Conservation (phyloP, 2,113 vertebrate genomes). For the Gnathonemus echidnorhynchus region DNA sequence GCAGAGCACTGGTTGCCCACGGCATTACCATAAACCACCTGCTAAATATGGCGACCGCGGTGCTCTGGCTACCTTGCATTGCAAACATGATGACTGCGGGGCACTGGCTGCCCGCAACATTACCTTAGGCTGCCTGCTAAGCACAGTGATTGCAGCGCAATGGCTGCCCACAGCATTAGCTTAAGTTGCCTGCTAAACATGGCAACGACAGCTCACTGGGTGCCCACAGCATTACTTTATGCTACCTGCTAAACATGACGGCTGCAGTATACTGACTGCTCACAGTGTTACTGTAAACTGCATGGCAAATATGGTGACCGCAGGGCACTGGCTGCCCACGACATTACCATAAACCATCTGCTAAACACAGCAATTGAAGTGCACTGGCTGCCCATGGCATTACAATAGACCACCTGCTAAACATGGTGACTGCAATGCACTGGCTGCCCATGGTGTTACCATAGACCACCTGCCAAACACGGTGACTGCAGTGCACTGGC, state of each 20-base stretch:
- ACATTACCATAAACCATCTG: neutral
- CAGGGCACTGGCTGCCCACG: neutral
- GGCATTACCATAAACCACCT: too few species aligned
- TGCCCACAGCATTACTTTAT: neutral
- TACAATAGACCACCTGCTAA: too few species aligned
- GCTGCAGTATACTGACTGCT: neutral
- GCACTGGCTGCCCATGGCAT: neutral
- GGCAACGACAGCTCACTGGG: neutral
- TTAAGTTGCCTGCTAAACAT: neutral
- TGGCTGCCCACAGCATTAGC: neutral
- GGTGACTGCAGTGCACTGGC: neutral
- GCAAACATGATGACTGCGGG: too few species aligned
- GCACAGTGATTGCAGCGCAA: neutral
- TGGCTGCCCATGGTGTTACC: neutral
- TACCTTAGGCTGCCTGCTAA: too few species aligned
- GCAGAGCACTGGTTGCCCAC: too few species aligned
- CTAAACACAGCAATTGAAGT: neutral
- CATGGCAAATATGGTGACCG: neutral
- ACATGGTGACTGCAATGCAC: too few species aligned
- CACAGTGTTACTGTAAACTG: neutral
- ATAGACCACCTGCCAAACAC: neutral
- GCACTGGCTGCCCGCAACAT: too few species aligned
- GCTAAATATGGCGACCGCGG: neutral
- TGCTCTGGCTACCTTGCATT: neutral
- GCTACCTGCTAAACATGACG: neutral